Conservation (phyloP, 2,888 invertebrate species). For the Spodoptera picta region DNA sequence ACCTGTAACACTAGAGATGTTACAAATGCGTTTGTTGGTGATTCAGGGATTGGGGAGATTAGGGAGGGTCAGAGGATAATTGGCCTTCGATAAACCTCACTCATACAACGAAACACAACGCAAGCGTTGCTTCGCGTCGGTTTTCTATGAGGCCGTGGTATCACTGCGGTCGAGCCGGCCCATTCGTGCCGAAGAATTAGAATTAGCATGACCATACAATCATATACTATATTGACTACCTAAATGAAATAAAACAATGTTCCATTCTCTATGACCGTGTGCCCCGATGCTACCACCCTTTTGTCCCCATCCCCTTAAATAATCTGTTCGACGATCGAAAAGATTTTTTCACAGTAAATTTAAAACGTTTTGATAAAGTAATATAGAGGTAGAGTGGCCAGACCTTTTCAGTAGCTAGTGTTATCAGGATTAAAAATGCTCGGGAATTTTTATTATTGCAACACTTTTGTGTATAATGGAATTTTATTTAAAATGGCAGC, state of each 20-base stretch:
- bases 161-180: no score
- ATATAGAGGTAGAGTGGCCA: slow-evolving; percentile 24
- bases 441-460: slow-evolving; percentile 12
- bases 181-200: no score
- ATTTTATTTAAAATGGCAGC: slow-evolving; percentile 9
- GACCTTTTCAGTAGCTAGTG: slow-evolving; percentile 40
- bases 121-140: no score
- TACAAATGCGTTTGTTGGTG: no score
- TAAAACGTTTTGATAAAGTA: slow-evolving; percentile 68
- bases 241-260: slow-evolving; percentile 3
- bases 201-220: no score
- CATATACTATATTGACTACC: no score
- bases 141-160: no score
- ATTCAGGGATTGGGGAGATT: no score
- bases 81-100: no score
- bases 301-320: slow-evolving; percentile 50
- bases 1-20: no score
- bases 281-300: slow-evolving; percentile 24
- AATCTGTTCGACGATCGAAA: slow-evolving; percentile 63
- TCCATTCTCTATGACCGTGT: slow-evolving; percentile 11
- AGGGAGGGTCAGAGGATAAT: no score
- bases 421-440: slow-evolving; percentile 9
- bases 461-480: slow-evolving; percentile 13
- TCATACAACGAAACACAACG: no score
- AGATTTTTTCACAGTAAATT: slow-evolving; percentile 68